These are phyloP conservation scores for Oryzias curvinotus DNA, from an alignment of 2,113 vertebrate species.

Conservation along the genomic window DNA sequence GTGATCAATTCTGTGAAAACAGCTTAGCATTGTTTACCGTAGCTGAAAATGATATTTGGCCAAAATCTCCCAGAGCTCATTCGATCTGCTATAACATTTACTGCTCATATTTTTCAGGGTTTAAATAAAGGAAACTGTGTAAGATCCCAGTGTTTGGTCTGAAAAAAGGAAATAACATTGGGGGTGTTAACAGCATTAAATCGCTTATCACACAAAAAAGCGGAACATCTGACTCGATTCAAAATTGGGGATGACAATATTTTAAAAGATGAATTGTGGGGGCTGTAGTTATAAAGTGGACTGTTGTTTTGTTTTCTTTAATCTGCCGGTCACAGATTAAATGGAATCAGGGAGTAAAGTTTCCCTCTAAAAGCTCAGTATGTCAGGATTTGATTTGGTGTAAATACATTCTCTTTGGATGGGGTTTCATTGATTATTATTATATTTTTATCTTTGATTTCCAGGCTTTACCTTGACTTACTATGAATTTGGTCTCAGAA, in stretches of 20 bases:
- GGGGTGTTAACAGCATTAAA: slow-evolving; percentile 50
- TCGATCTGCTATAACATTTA: slow-evolving; percentile 36
- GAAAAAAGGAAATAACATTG: slow-evolving; percentile 20
- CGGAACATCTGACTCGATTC: slow-evolving; percentile 32
- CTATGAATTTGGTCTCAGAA: slow-evolving; percentile 68
- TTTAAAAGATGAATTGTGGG: slow-evolving; percentile 52
- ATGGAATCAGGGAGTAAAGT: slow-evolving; percentile 23
- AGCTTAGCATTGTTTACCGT: slow-evolving; percentile 37
- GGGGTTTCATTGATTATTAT: slow-evolving; percentile 59
- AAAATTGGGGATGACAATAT: slow-evolving; percentile 18
- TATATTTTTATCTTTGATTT: slow-evolving; percentile 50
- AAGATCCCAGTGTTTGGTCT: neutral
- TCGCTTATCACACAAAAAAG: slow-evolving; percentile 17
- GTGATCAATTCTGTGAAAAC: slow-evolving; percentile 43
- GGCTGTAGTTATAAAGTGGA: slow-evolving; percentile 39
- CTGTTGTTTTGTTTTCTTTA: slow-evolving; percentile 15
- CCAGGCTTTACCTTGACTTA: slow-evolving; percentile 54
- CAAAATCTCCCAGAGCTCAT: slow-evolving; percentile 38
- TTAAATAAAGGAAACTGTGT: slow-evolving; percentile 24
- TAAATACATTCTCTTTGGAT: slow-evolving; percentile 68
- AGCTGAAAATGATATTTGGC: slow-evolving; percentile 44
- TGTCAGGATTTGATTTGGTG: slow-evolving; percentile 66
- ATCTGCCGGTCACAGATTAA: slow-evolving; percentile 56
- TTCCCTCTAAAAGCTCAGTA: slow-evolving; percentile 36
- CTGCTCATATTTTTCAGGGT: slow-evolving; percentile 22